These are phyloP conservation scores for Monochamus alternatus DNA, from an alignment of 2,888 invertebrate genomes.

Conservation along the genomic window DNA sequence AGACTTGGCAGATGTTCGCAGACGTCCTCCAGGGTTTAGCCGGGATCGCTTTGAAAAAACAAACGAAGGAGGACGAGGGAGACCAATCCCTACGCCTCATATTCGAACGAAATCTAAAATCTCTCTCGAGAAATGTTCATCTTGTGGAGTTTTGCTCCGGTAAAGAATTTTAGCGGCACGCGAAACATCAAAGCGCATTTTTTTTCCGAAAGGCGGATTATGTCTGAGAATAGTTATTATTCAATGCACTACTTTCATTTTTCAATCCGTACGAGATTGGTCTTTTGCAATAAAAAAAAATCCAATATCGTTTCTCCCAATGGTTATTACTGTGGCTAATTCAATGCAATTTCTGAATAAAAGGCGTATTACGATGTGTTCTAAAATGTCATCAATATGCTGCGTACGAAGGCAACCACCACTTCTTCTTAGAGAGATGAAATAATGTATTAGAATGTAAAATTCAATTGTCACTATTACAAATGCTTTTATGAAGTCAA, in stretches of 20 bases:
- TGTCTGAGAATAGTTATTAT: neutral
- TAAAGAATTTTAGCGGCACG: neutral
- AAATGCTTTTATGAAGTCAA: no score
- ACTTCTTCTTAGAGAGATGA: no score
- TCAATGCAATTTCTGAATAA: no score
- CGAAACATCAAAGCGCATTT: neutral
- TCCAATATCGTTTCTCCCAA: no score
- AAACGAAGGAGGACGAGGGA: neutral
- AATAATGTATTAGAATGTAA: no score
- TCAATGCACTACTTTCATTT: neutral
- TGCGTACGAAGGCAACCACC: no score
- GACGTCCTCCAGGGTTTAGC: conserved; percentile 5
- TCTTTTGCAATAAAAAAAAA: neutral
- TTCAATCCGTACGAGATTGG: neutral
- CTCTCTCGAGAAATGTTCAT: neutral
- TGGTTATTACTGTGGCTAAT: no score
- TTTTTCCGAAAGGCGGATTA: neutral
- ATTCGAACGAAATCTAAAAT: neutral
- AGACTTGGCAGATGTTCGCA: conserved; percentile 12
- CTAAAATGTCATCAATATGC: no score
- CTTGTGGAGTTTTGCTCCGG: neutral
- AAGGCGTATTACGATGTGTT: no score
- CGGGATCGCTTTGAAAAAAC: neutral
- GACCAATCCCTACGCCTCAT: conserved; percentile 1
- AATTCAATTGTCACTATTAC: no score